Percentiles rank a stretch among this genome's conserved stretches.
These are phyloP conservation scores for Hirtodrosophila trivittata DNA, from an alignment of 2,888 invertebrate species.

Conservation along the genomic window DNA sequence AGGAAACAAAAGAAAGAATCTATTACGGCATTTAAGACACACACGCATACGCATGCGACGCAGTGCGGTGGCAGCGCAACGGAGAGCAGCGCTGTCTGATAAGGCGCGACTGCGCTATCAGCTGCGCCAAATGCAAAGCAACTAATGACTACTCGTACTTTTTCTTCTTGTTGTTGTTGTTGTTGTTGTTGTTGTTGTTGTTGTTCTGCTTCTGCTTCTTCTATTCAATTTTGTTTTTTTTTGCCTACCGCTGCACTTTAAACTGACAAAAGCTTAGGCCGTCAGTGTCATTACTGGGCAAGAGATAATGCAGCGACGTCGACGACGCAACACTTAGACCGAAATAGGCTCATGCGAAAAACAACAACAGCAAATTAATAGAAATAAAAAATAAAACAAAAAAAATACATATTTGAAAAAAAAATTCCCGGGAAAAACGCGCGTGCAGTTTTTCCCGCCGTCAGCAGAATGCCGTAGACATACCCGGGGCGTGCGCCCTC, in stretches of 20 bases:
- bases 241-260: conserved; percentile 58
- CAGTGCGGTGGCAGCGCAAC: background rate
- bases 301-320: conserved; percentile 55
- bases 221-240: conserved; percentile 1
- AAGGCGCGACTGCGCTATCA: conserved; percentile 58
- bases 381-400: conserved; percentile 8
- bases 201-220: background rate
- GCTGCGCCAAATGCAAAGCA: conserved; percentile 76
- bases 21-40: conserved; percentile 56
- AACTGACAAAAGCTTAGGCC: conserved; percentile 49
- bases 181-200: conserved; percentile 18
- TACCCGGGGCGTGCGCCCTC: conserved; percentile 62
- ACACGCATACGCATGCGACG: conserved; percentile 1
- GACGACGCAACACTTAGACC: conserved; percentile 33
- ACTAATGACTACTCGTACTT: conserved; percentile 61
- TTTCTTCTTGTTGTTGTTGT: conserved; percentile 30
- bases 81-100: conserved; percentile 30
- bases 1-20: conserved; percentile 59
- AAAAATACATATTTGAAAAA: background rate
- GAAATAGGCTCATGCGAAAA: conserved; percentile 52
- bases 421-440: conserved; percentile 68
- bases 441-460: conserved; percentile 71
- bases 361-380: conserved; percentile 4
- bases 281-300: conserved; percentile 71
- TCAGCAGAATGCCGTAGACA: conserved; percentile 52